A percentile compares a stretch with the other conserved stretches of the same genome.
Conservation (phyloP, 2,888 invertebrate genomes). For the Drosophila emarginata region DNA sequence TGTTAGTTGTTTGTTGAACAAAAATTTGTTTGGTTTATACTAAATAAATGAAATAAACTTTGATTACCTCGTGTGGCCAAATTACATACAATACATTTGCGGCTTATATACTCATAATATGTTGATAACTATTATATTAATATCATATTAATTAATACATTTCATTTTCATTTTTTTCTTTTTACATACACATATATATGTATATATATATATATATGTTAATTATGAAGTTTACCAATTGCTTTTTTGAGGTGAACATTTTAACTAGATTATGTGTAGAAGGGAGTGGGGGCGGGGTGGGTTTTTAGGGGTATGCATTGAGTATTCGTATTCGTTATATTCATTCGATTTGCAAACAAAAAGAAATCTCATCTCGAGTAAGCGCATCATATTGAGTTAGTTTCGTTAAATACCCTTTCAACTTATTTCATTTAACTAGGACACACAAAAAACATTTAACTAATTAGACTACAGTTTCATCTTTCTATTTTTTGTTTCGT, state of each 20-base stretch:
- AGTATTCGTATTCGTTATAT: conserved; percentile 44
- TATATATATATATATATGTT: not conserved
- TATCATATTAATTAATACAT: conserved; percentile 34
- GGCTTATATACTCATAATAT: conserved; percentile 43
- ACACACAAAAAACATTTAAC: conserved; percentile 51
- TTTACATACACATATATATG: not conserved
- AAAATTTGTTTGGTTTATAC: conserved; percentile 43
- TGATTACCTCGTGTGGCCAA: conserved; percentile 47
- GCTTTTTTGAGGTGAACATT: conserved; percentile 8
- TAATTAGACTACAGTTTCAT: conserved; percentile 44
- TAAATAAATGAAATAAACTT: conserved; percentile 34
- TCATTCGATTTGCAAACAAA: conserved; percentile 22
- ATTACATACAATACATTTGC: conserved; percentile 63
- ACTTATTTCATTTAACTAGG: conserved; percentile 50
- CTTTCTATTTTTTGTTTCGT: not conserved
- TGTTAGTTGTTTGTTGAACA: conserved; percentile 55
- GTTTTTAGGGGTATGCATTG: conserved; percentile 29
- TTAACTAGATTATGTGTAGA: conserved; percentile 18
- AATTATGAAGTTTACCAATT: conserved; percentile 39
- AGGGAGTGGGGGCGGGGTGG: not conserved
- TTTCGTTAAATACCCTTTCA: conserved; percentile 36
- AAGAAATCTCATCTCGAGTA: conserved; percentile 49
- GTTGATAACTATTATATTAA: conserved; percentile 29
- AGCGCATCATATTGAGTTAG: conserved; percentile 54
- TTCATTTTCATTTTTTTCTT: conserved; percentile 17